Evolutionary conservation across 2,797 vertebrate species (phyloP), one percentile per base, ranked within the genome.

Genomic region (Lepidocolaptes lacrymiger): DNA sequence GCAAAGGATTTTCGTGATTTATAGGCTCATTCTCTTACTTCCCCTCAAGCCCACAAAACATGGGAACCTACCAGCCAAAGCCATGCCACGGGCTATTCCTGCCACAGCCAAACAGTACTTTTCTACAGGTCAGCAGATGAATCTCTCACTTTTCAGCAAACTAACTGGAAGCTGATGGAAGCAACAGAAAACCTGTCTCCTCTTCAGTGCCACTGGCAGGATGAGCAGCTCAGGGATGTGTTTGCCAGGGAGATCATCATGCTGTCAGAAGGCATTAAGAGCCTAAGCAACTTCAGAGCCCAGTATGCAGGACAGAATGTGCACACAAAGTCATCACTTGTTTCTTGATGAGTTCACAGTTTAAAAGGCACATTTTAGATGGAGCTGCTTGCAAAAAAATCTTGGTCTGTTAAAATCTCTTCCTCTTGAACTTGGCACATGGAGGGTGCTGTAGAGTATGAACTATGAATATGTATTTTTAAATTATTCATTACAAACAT

Each of bases 21-120:
- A 59, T 59, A 49, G 48, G 23, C 66, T 79, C 36, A 75, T 95
- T 83, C 54, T 81, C 41, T 83, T 79, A 36, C 41, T 89, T 93
- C 9, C 30, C 16, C 39, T 84, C 34, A 55, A 69, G 36, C 13
- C 41, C 6, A 10, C 13, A 67, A 59, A 82, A 34, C 16, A 11
- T 7, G 6, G 43, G 58, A 78, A 72, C 34, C 39, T 14, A 24
- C 8, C 21, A 66, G 43, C 21, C 72, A 21, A 62, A 75, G 23
- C 73, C 55, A 4, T 21, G 32, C 71, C 21, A 2, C 15, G 0
- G 0, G 54, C 58, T 54, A 27, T 32, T 64, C 36, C 54, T 76
- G 27, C 39, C n/a, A 4, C 30, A 52, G 51, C 37, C 1, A 5
- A 67, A 39, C 4, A 0, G 2, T 8, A 0, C 48, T 30, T 37